Percentiles rank a stretch among this genome's conserved stretches.
phyloP scores from a whole-genome alignment of 2,797 vertebrate species.

The Bradypus variegatus region DNA sequence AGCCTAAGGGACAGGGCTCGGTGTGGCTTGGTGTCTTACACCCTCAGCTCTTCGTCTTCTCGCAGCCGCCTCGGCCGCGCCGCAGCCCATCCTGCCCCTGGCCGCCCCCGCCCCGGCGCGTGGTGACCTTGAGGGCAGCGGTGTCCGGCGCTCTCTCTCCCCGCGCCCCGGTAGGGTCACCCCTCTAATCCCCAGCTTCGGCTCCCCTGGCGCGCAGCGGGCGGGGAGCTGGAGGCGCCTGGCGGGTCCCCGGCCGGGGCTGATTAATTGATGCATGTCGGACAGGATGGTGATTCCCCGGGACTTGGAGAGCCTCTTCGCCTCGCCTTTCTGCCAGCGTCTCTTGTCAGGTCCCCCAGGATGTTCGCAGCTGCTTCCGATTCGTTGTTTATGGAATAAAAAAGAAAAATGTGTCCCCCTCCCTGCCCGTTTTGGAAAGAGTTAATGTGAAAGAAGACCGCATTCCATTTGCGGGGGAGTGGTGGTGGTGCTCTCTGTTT shows the following conservation, averaged over 20 bases:
- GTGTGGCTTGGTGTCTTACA: background rate
- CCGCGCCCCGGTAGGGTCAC: constrained; percentile 34
- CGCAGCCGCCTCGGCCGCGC: background rate
- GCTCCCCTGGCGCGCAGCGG: background rate
- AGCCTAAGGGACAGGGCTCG: background rate
- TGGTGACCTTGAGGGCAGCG: constrained; percentile 75
- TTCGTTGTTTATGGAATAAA: constrained; percentile 37
- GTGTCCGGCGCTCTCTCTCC: constrained; percentile 31
- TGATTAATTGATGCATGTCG: constrained; percentile 21
- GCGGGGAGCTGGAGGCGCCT: background rate
- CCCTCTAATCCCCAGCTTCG: constrained; percentile 8
- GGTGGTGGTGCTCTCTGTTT: background rate
- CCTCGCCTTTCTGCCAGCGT: background rate
- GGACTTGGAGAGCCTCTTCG: constrained; percentile 34
- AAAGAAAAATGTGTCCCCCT: background rate
- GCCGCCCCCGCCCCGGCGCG: constrained; percentile 34
- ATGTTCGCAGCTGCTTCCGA: constrained; percentile 29
- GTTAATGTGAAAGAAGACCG: background rate
- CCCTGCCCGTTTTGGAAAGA: background rate
- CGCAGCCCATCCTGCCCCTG: constrained; percentile 32
- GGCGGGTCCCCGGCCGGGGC: background rate
- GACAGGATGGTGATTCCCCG: constrained; percentile 19
- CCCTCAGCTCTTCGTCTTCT: background rate
- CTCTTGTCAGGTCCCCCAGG: background rate
- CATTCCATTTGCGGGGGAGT: background rate